Evolutionary conservation across 2,113 vertebrate species (phyloP).

Genomic region (Garra rufa): DNA sequence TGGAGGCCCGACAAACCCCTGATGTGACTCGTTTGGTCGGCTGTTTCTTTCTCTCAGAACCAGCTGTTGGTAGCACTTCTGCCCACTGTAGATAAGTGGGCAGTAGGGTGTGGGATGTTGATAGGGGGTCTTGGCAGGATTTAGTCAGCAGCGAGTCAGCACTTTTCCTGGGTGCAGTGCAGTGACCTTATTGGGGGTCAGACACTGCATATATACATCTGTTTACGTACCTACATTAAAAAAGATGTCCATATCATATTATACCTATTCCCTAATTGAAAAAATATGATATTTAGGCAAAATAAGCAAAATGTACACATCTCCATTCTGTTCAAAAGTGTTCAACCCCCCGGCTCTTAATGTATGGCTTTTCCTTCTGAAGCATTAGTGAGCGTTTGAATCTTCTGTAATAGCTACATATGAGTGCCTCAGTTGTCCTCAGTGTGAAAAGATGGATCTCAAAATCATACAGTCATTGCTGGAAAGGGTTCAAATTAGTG

Average conservation of each 20-base stretch:
- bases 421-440: too few relatives aligned
- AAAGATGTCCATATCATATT: not conserved
- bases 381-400: too few relatives aligned
- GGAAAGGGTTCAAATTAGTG: too few relatives aligned
- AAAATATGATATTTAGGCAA: too few relatives aligned
- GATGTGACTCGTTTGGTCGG: slow-evolving; percentile 37
- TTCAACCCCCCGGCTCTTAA: too few relatives aligned
- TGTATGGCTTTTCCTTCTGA: too few relatives aligned
- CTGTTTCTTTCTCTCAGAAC: slow-evolving; percentile 44
- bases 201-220: not conserved
- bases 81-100: slow-evolving; percentile 59
- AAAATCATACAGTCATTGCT: too few relatives aligned
- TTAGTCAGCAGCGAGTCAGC: slow-evolving; percentile 54
- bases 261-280: too few relatives aligned
- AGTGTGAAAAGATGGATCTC: too few relatives aligned
- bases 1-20: not conserved
- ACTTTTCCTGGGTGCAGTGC: slow-evolving; percentile 45
- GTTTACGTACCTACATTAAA: not conserved
- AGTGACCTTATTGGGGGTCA: slow-evolving; percentile 54
- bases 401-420: too few relatives aligned
- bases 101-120: slow-evolving; percentile 58
- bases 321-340: too few relatives aligned
- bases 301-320: too few relatives aligned
- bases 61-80: slow-evolving; percentile 63
- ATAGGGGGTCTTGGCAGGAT: slow-evolving; percentile 61